Conservation (phyloP, 1,140 invertebrate genomes). For the Dermatophagoides farinae region DNA sequence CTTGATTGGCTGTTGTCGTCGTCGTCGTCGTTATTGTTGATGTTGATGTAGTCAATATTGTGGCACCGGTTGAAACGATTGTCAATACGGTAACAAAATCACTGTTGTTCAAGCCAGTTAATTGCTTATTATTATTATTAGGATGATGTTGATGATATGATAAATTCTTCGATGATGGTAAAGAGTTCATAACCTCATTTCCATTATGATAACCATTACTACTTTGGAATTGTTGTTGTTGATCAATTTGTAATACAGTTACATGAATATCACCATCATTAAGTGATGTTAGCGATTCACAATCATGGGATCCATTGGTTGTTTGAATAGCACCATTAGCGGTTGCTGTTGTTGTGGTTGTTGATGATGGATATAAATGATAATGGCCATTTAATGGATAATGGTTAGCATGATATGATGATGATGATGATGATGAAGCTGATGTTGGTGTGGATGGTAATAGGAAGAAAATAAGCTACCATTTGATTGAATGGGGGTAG, state of each 20-base stretch:
- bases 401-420: background rate
- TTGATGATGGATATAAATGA: background rate
- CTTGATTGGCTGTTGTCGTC: background rate
- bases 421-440: background rate
- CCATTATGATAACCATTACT: background rate
- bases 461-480: background rate
- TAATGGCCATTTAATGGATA: background rate
- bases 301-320: too few relatives aligned
- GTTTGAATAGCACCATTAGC: background rate
- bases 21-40: background rate
- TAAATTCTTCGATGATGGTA: background rate
- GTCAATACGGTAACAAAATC: slow-evolving; percentile 4
- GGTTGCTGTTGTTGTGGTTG: background rate
- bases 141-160: background rate
- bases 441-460: background rate
- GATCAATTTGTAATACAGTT: slow-evolving; percentile 7
- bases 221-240: background rate
- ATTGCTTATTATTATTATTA: background rate
- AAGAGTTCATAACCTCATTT: too few relatives aligned
- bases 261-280: slow-evolving; percentile 1
- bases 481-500: background rate
- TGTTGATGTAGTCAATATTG: background rate
- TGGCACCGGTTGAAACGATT: background rate
- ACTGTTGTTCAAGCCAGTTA: background rate
- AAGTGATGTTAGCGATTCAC: too few relatives aligned